Base-by-base conservation (phyloP, 2,113 vertebrate genomes). In the Megatriorchis doriae region DNA sequence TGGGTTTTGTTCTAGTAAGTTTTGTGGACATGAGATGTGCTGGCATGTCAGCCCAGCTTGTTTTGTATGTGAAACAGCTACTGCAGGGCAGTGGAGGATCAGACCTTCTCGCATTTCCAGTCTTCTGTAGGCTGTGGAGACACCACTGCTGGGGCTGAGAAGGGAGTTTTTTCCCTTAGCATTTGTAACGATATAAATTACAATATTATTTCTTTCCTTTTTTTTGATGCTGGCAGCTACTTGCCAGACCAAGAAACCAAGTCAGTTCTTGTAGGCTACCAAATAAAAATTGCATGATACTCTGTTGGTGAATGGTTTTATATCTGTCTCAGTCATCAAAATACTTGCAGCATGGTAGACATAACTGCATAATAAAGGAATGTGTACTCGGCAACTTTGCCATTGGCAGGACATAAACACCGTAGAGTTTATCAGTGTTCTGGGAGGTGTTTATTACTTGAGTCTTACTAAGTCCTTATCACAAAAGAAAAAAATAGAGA, bases 281-380 rank as follows among this genome's bases (percentile, higher is more conserved):
- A 53, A 47, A 26, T 83, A 86, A 72, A 94, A 83, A 62, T 50
- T 86, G 42, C 45, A 7, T 61, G 43, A 47, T 88, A n/a, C 1
- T 86, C 40, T 68, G 11, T 58, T 89, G 70, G 63, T 90, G 72
- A 84, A 94, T 0, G 1, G 73, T 70, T 97, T 94, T 93, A 23
- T 94, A 91, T 94, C 78, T 94, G 34, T 56, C 47, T 92, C 32
- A 15, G 56, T 94, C 66, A 87, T 95, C 89, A 77, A 62, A 91
- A 87, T 79, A 66, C n/a, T 90, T 81, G n/a, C 27, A 91, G 81
- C 34, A 50, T 1, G 0, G 50, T 83, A 97, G 97, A 96, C 92
- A 82, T 97, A 97, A 95, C 94, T 97, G 81, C 94, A 87, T 80
- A 94, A 62, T 82, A 92, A 93, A 97, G 88, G 96, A 96, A 96